Conservation (phyloP, 2,113 vertebrate genomes). For the Brienomyrus brachyistius region DNA sequence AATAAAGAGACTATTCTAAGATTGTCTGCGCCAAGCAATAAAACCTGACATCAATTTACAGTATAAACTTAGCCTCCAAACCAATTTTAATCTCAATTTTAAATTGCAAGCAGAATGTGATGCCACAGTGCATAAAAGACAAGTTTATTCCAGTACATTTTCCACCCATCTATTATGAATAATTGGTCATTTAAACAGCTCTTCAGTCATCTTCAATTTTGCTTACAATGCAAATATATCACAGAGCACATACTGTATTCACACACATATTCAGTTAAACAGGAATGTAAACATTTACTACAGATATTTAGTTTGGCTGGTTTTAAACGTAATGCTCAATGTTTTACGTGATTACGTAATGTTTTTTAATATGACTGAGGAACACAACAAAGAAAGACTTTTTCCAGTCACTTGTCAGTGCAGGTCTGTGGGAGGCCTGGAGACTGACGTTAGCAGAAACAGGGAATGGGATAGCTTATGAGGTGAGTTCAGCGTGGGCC, state of each 20-base stretch:
- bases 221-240: not conserved
- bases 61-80: not conserved
- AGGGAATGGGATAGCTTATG: not conserved
- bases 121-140: not conserved
- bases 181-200: not conserved
- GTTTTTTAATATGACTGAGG: not conserved
- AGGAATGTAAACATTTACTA: not conserved
- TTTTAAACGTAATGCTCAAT: not conserved
- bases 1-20: not conserved
- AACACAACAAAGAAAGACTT: not conserved
- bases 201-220: not conserved
- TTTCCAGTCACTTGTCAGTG: not conserved
- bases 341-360: not conserved
- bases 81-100: not conserved
- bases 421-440: not conserved
- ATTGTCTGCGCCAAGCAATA: not conserved
- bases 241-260: not conserved
- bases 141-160: not conserved
- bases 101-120: not conserved
- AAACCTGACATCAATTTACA: not conserved
- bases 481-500: not conserved
- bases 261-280: not conserved
- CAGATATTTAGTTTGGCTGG: not conserved
- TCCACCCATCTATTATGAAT: not conserved
- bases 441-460: not conserved